Evolutionary conservation across 2,113 vertebrate species (phyloP).

Genomic region (Pangasianodon hypophthalmus): DNA sequence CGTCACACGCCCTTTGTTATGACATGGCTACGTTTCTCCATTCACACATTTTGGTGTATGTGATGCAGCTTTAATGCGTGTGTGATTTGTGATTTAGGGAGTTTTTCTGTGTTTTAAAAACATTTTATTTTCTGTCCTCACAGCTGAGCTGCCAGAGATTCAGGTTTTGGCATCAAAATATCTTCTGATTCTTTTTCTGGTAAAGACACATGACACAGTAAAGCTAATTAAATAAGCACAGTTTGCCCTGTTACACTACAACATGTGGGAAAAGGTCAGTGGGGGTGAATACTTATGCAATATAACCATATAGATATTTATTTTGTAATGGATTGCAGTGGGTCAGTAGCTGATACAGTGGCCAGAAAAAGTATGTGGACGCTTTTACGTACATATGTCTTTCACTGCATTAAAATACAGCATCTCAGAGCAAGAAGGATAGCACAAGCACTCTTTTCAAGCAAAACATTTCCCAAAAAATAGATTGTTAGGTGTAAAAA

Average conservation of each 20-base stretch:
- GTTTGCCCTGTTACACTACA: not conserved
- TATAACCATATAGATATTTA: not conserved
- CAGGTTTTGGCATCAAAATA: not conserved
- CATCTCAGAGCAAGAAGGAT: too few relatives aligned
- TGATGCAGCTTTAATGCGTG: not conserved
- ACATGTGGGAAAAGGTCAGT: not conserved
- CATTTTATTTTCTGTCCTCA: not conserved
- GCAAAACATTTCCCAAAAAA: too few relatives aligned
- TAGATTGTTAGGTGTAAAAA: too few relatives aligned
- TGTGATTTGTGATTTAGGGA: not conserved
- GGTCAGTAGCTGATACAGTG: too few relatives aligned
- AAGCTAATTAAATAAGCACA: not conserved
- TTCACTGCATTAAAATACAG: too few relatives aligned
- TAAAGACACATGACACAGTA: not conserved
- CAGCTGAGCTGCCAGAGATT: not conserved
- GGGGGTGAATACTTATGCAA: not conserved
- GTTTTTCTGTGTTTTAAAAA: not conserved
- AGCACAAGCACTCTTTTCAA: too few relatives aligned
- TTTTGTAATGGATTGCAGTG: too few relatives aligned
- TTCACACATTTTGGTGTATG: not conserved
- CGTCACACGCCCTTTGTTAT: constrained; percentile 15
- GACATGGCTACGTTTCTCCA: not conserved
- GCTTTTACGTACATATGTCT: not conserved
- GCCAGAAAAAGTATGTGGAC: too few relatives aligned
- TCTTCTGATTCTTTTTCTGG: not conserved